These are phyloP conservation scores for Orycteropus afer DNA, from an alignment of 2,113 vertebrate species.

Conservation along the genomic window DNA sequence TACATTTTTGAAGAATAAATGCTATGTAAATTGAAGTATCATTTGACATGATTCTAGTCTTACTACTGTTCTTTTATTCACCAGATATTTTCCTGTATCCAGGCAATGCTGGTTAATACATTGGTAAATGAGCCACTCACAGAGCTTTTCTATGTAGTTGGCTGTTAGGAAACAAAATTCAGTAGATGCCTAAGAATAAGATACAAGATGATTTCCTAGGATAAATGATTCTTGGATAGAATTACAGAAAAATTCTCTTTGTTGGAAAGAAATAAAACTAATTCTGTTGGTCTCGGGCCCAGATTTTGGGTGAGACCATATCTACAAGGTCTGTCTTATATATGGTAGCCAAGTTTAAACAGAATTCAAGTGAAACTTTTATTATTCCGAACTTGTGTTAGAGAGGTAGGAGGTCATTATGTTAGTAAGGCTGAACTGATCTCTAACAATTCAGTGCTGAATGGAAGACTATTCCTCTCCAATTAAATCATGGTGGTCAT, in stretches of 20 bases:
- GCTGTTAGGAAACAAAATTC: not conserved
- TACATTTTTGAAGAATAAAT: not conserved
- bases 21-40: too few species aligned
- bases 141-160: not conserved
- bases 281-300: not conserved
- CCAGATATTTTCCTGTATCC: not conserved
- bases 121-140: not conserved
- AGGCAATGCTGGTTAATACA: not conserved
- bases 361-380: not conserved
- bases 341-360: not conserved
- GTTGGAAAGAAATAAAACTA: conserved; percentile 1
- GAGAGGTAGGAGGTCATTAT: not conserved
- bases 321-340: not conserved
- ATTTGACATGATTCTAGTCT: accelerated
- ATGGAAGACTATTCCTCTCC: not conserved
- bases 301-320: not conserved
- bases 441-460: not conserved
- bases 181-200: not conserved
- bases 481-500: not conserved
- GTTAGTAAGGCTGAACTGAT: not conserved
- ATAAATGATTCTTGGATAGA: not conserved
- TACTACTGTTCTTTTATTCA: not conserved
- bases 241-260: not conserved
- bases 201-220: not conserved
- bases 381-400: not conserved